Conservation (phyloP, 2,888 invertebrate genomes). For the Acronicta psi region DNA sequence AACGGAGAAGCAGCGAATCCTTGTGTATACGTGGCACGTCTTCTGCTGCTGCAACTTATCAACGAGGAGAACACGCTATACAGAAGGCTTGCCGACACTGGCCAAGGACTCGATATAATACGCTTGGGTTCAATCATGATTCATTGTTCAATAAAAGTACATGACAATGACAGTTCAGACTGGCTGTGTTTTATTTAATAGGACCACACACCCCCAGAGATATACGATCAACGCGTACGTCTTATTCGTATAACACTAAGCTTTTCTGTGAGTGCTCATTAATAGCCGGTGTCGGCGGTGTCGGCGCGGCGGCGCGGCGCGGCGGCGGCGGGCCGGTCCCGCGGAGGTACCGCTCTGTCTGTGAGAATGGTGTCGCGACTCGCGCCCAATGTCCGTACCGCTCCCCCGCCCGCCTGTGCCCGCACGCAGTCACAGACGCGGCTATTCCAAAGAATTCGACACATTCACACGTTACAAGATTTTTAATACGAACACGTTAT, state of each 20-base stretch:
- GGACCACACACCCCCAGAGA: no score
- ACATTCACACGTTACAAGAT: conserved; percentile 28
- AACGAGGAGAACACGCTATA: no score
- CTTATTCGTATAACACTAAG: neutral
- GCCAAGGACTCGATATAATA: no score
- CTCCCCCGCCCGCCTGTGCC: neutral
- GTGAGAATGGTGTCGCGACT: conserved; percentile 42
- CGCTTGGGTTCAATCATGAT: no score
- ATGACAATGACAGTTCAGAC: no score
- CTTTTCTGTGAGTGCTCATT: neutral
- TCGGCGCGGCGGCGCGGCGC: neutral
- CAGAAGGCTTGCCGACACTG: no score
- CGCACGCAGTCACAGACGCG: neutral
- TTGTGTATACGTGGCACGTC: no score
- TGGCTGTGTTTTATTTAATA: no score
- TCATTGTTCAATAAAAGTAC: no score
- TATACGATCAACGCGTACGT: neutral
- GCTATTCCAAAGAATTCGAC: conserved; percentile 21
- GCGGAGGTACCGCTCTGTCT: conserved; percentile 40
- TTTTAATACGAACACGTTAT: conserved; percentile 28
- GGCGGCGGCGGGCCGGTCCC: neutral
- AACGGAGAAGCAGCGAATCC: no score
- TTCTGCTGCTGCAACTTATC: no score
- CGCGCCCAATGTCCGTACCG: no score
- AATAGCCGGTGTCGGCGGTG: neutral